phyloP scores from a whole-genome alignment of 2,888 invertebrate genomes.

The Sycophila texana region DNA sequence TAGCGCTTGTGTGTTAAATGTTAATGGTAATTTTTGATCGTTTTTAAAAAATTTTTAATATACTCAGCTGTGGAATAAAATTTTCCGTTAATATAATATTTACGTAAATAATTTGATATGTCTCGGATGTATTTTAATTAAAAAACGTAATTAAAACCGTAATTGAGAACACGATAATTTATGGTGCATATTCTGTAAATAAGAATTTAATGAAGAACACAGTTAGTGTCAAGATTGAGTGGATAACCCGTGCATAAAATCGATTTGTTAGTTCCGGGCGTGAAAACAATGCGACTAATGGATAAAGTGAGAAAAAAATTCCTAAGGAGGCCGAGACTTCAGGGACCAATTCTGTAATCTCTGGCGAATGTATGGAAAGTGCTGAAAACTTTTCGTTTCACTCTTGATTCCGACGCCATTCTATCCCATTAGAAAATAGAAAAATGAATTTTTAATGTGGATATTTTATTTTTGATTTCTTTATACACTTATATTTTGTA shows the following conservation, averaged over 20 bases:
- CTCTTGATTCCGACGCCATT: conserved; percentile 13
- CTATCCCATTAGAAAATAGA: conserved; percentile 8
- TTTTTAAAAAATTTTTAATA: no score
- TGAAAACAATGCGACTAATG: conserved; percentile 14
- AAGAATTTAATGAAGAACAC: no score
- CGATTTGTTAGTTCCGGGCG: background rate
- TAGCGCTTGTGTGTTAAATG: background rate
- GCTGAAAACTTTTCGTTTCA: conserved; percentile 10
- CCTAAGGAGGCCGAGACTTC: conserved; percentile 36
- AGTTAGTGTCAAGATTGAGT: background rate
- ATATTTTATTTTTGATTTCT: background rate
- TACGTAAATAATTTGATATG: no score
- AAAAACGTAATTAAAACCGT: no score
- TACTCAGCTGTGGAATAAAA: no score
- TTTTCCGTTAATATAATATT: no score
- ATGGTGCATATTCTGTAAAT: no score
- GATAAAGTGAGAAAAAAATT: background rate
- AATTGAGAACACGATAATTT: no score
- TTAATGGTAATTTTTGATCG: no score
- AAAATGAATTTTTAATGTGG: no score
- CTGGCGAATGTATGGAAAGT: conserved; percentile 11
- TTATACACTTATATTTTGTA: no score
- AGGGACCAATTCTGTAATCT: conserved; percentile 28
- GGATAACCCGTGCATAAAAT: background rate
- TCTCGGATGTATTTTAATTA: no score